Evolutionary conservation across 2,113 vertebrate species (phyloP).

Genomic region (Noctilio leporinus): DNA sequence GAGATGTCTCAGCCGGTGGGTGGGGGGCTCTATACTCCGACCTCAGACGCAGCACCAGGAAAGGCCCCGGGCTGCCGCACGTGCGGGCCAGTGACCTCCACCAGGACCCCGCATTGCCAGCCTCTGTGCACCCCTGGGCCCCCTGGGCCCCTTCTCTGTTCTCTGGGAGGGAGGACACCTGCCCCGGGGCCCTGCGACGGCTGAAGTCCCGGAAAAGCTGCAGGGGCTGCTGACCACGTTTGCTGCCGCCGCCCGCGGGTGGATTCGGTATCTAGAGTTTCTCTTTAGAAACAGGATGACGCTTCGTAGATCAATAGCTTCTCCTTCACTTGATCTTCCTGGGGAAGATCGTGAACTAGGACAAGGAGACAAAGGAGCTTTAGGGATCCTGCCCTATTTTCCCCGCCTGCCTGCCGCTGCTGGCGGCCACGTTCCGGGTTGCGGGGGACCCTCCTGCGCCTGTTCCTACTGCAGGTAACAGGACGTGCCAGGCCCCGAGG

Average conservation of each 20-base stretch:
- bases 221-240: not conserved
- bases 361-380: not conserved
- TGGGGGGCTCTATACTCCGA: not conserved
- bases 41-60: not conserved
- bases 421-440: no score
- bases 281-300: not conserved
- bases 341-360: not conserved
- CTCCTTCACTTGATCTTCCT: not conserved
- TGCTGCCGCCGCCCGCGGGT: not conserved
- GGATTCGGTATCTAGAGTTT: not conserved
- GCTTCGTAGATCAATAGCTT: not conserved
- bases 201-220: not conserved
- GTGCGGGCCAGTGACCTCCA: not conserved
- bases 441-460: no score
- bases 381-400: not conserved
- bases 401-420: not conserved
- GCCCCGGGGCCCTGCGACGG: not conserved
- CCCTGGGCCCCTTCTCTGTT: not conserved
- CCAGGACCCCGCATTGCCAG: rapidly evolving
- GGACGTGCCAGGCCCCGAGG: not conserved
- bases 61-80: conserved; percentile 55
- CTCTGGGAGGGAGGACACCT: not conserved
- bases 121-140: rapidly evolving
- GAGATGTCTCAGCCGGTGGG: not conserved
- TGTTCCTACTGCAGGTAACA: no score